These are phyloP conservation scores for Pseudoatta argentina DNA, from an alignment of 1,140 invertebrate genomes.

Conservation along the genomic window DNA sequence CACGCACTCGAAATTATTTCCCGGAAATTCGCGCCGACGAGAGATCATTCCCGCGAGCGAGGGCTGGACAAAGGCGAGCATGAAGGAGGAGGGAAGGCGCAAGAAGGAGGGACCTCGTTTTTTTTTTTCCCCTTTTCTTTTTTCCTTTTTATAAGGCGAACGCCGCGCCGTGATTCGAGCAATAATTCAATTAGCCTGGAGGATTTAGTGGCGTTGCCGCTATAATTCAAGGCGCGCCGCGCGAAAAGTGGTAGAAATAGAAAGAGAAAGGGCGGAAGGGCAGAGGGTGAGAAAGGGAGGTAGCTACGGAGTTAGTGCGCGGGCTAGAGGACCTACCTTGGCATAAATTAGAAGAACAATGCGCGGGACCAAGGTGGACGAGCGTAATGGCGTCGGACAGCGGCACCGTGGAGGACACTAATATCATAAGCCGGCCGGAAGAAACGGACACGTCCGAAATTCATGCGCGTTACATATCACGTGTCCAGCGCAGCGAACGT, in stretches of 20 bases:
- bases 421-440: conserved; percentile 72
- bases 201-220: conserved; percentile 81
- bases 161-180: conserved; percentile 74
- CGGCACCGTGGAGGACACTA: conserved; percentile 65
- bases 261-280: conserved; percentile 57
- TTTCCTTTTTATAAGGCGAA: conserved; percentile 71
- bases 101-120: conserved; percentile 33
- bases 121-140: conserved; percentile 27
- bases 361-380: conserved; percentile 75
- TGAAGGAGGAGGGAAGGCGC: background rate
- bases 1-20: conserved; percentile 65
- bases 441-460: conserved; percentile 72
- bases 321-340: conserved; percentile 70
- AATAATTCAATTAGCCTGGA: conserved; percentile 83
- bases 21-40: conserved; percentile 52
- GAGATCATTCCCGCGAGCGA: conserved; percentile 58
- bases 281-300: conserved; percentile 13
- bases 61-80: conserved; percentile 40
- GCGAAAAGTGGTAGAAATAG: conserved; percentile 70
- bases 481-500: background rate
- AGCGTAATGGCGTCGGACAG: conserved; percentile 69
- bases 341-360: conserved; percentile 84
- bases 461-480: conserved; percentile 74
- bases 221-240: conserved; percentile 81
- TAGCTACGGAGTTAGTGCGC: conserved; percentile 34